Conservation (phyloP, 2,888 invertebrate species). For the Cheilosia variabilis region DNA sequence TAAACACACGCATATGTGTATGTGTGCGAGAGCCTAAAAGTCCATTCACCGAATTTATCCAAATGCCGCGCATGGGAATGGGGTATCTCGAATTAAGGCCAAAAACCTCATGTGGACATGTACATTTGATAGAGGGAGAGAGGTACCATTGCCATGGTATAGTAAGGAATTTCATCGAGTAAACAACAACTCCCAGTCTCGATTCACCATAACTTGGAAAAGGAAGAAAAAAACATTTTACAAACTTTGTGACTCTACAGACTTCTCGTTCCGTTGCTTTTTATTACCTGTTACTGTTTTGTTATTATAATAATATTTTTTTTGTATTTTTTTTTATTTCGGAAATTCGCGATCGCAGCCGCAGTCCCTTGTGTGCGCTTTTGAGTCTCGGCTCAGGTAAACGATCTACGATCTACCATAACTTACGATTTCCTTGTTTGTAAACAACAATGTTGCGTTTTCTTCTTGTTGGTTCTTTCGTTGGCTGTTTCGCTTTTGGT, state of each 20-base stretch:
- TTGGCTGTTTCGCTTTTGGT: not conserved
- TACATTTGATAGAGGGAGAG: not conserved
- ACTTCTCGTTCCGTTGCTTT: conserved; percentile 62
- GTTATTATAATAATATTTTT: conserved; percentile 9
- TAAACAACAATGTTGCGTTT: conserved; percentile 74
- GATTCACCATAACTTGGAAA: conserved; percentile 36
- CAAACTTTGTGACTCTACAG: conserved; percentile 22
- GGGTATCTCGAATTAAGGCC: conserved; percentile 25
- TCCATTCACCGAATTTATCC: conserved; percentile 59
- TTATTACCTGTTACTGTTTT: conserved; percentile 63
- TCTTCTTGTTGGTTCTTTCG: conserved; percentile 8
- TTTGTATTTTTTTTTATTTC: conserved; percentile 12
- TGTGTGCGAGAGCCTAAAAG: conserved; percentile 21
- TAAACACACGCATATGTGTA: not conserved
- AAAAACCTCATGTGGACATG: not conserved
- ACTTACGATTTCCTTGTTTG: conserved; percentile 77
- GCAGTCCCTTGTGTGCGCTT: conserved; percentile 26
- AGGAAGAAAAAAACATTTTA: not conserved
- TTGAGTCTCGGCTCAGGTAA: conserved; percentile 49
- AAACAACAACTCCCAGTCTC: conserved; percentile 53
- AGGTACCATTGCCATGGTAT: not conserved
- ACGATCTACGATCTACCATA: conserved; percentile 75
- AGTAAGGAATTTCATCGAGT: conserved; percentile 51
- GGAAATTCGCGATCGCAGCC: conserved; percentile 22
- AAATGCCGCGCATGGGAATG: conserved; percentile 9